Percentiles rank a stretch among this genome's conserved stretches.
Evolutionary conservation across 1,140 invertebrate species (phyloP).

Genomic region (Drosophila pruinosa): DNA sequence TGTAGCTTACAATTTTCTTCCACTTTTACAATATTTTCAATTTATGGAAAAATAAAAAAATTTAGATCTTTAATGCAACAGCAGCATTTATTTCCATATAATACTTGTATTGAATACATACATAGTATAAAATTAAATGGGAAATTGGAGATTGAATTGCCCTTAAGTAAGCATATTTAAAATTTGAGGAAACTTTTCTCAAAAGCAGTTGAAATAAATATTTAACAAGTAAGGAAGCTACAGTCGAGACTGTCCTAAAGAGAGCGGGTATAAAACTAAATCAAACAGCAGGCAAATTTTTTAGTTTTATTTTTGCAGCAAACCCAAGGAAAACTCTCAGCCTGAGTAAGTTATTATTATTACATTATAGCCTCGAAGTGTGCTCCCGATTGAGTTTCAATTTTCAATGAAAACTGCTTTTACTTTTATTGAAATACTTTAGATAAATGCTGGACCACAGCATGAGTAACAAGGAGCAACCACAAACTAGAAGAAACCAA

Average conservation of each 20-base stretch:
- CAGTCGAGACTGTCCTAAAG: no score
- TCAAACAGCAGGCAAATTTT: neutral
- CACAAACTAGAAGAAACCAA: neutral
- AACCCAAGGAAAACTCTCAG: neutral
- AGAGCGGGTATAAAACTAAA: neutral
- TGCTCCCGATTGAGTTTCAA: conserved; percentile 28
- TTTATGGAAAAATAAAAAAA: no score
- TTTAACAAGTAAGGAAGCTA: no score
- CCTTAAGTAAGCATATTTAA: neutral
- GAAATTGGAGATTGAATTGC: neutral
- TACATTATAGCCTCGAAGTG: conserved; percentile 1
- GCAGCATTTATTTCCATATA: no score
- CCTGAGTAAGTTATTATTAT: conserved; percentile 2
- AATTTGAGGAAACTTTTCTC: neutral
- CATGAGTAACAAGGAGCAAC: conserved; percentile 8
- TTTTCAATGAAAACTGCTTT: conserved; percentile 1
- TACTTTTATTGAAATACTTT: conserved; percentile 28
- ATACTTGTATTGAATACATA: no score
- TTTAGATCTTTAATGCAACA: no score
- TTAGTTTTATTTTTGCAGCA: neutral
- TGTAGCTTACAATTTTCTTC: no score
- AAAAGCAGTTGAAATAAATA: neutral
- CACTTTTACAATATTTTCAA: no score
- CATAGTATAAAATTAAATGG: neutral
- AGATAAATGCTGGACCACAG: conserved; percentile 25